Conservation (phyloP, 2,797 vertebrate species). For the Hyperoplus lanceolatus region DNA sequence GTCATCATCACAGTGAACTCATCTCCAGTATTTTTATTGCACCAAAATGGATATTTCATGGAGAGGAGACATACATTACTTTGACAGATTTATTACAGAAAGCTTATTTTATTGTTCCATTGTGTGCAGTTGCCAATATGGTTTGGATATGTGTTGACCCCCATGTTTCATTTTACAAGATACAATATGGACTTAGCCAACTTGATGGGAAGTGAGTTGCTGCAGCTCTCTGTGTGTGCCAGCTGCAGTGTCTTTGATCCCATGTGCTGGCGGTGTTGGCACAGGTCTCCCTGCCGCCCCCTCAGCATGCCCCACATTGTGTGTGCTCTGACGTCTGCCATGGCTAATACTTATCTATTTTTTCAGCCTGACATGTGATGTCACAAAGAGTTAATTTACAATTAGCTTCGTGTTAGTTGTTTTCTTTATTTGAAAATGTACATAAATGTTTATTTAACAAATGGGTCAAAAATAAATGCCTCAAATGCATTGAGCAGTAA, state of each 20-base stretch:
- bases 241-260: conserved; percentile 79
- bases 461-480: conserved; percentile 17
- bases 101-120: conserved; percentile 9
- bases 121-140: not conserved
- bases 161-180: not conserved
- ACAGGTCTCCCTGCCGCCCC: conserved; percentile 70
- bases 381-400: conserved; percentile 25
- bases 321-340: conserved; percentile 47
- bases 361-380: conserved; percentile 8
- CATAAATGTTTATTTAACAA: conserved; percentile 21
- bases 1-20: conserved; percentile 18
- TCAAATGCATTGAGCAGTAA: not conserved
- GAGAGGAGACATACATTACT: not conserved
- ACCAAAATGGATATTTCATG: conserved; percentile 15
- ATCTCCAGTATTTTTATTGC: not conserved
- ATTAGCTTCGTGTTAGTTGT: conserved; percentile 22
- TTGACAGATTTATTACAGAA: conserved; percentile 30
- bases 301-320: conserved; percentile 68
- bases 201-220: conserved; percentile 37
- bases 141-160: conserved; percentile 15
- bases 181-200: conserved; percentile 4
- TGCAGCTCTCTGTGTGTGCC: conserved; percentile 52
- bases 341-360: conserved; percentile 31
- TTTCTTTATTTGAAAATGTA: conserved; percentile 30
- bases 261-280: conserved; percentile 76